Base-by-base conservation (phyloP, 1,140 invertebrate species). In the Danaus melanippus region DNA sequence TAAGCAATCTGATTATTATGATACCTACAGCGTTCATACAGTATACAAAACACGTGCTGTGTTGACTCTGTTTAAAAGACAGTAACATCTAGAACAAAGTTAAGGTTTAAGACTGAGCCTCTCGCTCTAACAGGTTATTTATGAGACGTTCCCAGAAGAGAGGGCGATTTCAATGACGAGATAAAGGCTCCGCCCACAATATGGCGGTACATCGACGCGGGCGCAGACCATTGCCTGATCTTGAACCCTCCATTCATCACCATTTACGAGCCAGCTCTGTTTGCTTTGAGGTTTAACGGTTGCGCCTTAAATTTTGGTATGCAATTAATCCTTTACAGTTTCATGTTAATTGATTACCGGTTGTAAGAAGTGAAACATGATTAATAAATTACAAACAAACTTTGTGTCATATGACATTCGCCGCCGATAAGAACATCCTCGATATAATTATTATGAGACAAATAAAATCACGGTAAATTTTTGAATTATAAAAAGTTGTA, bases 181-280 rank as follows among this genome's bases (percentile, higher is more conserved):
- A 58, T 41, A 11, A 41, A 64, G 53, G 70, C 79, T 62, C 79
- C 82, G 79, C 82, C 82, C 59, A 76, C 79, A 85, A 84, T 47
- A 85, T 85, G 82, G 82, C 82, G 55, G 42, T 58, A 44, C 53
- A 43, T 46, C 46, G 55, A 69, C 71, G 71, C 66, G 59, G 51
- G 67, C 71, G 70, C 69, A 56, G 58, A 63, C 55, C 69, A 59
- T 62, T 69, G 73, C 62, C 67, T 81, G 79, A 75, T 80, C 78
- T 78, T 82, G 76, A 79, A 84, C 74, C 70, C 69, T 82, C 75
- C 78, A 84, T 84, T 80, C 77, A 84, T 80, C 77, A 79, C 72
- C 62, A 67, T 84, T 84, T 82, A 82, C 77, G 77, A 82, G 62
- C 67, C 67, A 67, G 65, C 52, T 56, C 69, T 83, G 77, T 83